A percentile compares a stretch with the other conserved stretches of the same genome.
Evolutionary conservation across 2,888 invertebrate genomes (phyloP).

Genomic region (Macaria notata): DNA sequence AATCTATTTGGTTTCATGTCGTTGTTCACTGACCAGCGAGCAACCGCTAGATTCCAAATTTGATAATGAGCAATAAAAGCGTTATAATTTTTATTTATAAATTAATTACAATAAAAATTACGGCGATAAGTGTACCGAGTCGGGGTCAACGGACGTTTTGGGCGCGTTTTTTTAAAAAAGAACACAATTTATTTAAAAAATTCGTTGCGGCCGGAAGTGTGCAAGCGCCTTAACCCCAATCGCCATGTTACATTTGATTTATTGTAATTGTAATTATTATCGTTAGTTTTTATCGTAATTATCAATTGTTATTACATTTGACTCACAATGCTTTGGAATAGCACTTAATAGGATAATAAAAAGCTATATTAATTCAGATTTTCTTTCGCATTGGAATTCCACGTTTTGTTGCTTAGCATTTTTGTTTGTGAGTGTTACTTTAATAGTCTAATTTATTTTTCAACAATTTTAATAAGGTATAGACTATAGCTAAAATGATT

Average conservation of each 20-base stretch:
- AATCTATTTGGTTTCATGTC: no score
- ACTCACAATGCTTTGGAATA: no score
- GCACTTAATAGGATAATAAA: no score
- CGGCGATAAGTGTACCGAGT: conserved; percentile 67
- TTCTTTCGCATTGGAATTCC: no score
- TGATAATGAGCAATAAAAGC: conserved; percentile 63
- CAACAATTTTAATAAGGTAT: no score
- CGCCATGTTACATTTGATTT: neutral
- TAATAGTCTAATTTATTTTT: no score
- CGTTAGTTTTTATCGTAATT: neutral
- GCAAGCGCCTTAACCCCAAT: conserved; percentile 8
- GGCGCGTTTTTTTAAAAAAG: conserved; percentile 24
- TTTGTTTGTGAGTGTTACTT: no score
- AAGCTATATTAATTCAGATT: no score
- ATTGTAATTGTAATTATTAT: neutral
- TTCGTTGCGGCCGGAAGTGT: conserved; percentile 17
- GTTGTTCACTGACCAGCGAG: conserved; percentile 40
- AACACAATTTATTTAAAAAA: no score
- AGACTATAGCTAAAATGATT: no score
- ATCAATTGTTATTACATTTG: no score
- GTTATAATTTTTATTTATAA: conserved; percentile 67
- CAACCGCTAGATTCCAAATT: conserved; percentile 53
- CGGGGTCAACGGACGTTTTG: conserved; percentile 65
- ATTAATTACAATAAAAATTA: conserved; percentile 64
- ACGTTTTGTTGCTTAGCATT: no score